Evolutionary conservation across 1,140 invertebrate genomes (phyloP).

Genomic region (Spodoptera frugiperda): DNA sequence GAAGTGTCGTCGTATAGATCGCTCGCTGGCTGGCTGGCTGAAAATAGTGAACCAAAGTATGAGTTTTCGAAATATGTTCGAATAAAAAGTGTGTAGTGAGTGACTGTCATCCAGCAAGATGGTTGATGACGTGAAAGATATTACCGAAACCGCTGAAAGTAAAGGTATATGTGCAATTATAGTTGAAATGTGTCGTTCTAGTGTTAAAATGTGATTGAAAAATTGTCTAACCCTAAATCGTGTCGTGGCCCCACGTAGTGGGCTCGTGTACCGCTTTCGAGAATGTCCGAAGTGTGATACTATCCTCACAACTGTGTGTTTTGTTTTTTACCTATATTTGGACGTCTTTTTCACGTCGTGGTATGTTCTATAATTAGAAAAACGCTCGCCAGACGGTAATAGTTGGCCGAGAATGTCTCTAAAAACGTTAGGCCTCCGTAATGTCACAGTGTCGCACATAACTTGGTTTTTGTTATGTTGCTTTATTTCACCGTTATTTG

Average conservation of each 20-base stretch:
- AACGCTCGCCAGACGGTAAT: constrained; percentile 71
- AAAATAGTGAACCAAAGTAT: constrained; percentile 85
- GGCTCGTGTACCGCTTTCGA: constrained; percentile 79
- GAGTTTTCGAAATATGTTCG: constrained; percentile 85
- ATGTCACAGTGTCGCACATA: constrained; percentile 64
- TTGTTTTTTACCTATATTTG: constrained; percentile 83
- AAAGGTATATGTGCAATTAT: constrained; percentile 84
- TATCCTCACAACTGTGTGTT: constrained; percentile 75
- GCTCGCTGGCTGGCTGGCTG: constrained; percentile 82
- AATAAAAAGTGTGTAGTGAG: constrained; percentile 85
- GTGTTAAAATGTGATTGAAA: constrained; percentile 82
- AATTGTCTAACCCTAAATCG: constrained; percentile 82
- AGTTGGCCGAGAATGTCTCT: constrained; percentile 72
- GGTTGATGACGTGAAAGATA: constrained; percentile 85
- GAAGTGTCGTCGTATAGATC: constrained; percentile 83
- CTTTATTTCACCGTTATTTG: constrained; percentile 67
- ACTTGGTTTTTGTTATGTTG: constrained; percentile 60
- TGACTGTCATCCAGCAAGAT: constrained; percentile 85
- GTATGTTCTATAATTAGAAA: constrained; percentile 84
- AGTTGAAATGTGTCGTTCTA: constrained; percentile 80
- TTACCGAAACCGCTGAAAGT: constrained; percentile 84
- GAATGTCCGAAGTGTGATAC: constrained; percentile 79
- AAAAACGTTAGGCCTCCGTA: constrained; percentile 59
- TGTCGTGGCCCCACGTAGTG: constrained; percentile 84
- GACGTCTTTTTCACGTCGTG: constrained; percentile 81